Evolutionary conservation across 2,888 invertebrate species (phyloP), one percentile per base, ranked within the genome.

Genomic region (Cistogaster globosa): DNA sequence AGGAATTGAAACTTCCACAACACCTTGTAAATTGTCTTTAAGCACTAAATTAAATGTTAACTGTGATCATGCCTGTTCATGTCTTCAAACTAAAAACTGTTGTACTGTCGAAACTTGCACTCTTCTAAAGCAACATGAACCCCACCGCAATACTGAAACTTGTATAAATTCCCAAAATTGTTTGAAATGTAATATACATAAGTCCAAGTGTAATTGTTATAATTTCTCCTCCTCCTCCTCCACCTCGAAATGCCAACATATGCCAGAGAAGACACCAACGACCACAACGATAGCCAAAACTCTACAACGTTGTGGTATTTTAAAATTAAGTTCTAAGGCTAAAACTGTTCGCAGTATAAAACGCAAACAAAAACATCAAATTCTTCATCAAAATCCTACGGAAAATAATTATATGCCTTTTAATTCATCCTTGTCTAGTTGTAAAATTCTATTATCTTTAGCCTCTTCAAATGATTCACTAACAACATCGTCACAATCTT

Each of bases 31-130:
- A 76, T 81, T 86, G 67, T 83, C 86, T 68, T 83, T 87, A 69
- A 83, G 87, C 88, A 88, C 87, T 26, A 78, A 80, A 83, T 86
- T n/a, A 81, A 78, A 88, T 81, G 86, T 88, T 22, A 87, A 88
- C 77, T 91, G 91, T 86, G 90, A 90, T 74, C 36, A 90, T 74
- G 22, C 80, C 16, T 91, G 90, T 87, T 90, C 89, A 18, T 90
- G 90, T 87, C 90, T 90, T 82, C 87, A 65, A 74, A 38, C 75
- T 7, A 51, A 74, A 71, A 79, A 75, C 42, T 79, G 71, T 82
- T 78, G 78, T 71, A 60, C 48, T n/a, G 5, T 60, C 26, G 55
- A 67, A 69, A 65, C 36, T 38, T 79, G 82, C 67, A 71, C 77
- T 63, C 69, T 58, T 11, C 16, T 58, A 38, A 36, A 79, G 20